A percentile compares a stretch with the other conserved stretches of the same genome.
These are phyloP conservation scores for Aspidapion aeneum DNA, from an alignment of 2,888 invertebrate genomes.

Conservation along the genomic window DNA sequence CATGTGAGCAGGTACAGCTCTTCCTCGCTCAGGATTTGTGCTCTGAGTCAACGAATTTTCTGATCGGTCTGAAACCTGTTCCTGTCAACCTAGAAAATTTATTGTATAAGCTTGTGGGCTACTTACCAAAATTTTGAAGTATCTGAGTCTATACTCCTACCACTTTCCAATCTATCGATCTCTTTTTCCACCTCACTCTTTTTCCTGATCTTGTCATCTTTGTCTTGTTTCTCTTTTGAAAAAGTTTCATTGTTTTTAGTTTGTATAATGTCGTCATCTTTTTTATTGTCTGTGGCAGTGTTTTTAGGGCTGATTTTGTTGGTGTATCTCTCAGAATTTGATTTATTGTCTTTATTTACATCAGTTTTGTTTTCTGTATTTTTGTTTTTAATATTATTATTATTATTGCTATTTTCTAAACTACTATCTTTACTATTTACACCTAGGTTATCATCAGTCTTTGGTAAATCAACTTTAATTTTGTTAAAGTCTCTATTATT, in stretches of 20 bases:
- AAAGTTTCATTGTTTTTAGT: constrained; percentile 2
- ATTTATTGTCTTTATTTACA: background rate
- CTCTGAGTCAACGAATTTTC: no score
- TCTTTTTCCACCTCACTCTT: constrained; percentile 11
- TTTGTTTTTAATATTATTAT: background rate
- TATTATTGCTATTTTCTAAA: background rate
- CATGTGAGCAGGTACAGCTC: no score
- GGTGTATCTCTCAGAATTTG: background rate
- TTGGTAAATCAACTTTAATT: constrained; percentile 33
- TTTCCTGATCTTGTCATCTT: constrained; percentile 20
- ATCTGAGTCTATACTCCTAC: constrained; percentile 42
- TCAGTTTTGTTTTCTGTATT: background rate
- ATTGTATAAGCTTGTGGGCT: no score
- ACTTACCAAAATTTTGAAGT: constrained; percentile 47
- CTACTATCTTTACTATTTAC: background rate
- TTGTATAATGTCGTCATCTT: constrained; percentile 1
- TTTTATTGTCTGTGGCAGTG: background rate
- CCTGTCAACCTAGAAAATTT: no score
- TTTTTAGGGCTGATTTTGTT: background rate
- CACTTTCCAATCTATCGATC: constrained; percentile 28
- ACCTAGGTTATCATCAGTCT: constrained; percentile 30
- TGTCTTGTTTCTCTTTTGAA: constrained; percentile 13
- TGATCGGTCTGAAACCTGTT: no score
- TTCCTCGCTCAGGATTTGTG: no score
- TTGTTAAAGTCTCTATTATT: constrained; percentile 28